Base-by-base conservation (phyloP, 2,797 vertebrate genomes). In the Acipenser ruthenus region DNA sequence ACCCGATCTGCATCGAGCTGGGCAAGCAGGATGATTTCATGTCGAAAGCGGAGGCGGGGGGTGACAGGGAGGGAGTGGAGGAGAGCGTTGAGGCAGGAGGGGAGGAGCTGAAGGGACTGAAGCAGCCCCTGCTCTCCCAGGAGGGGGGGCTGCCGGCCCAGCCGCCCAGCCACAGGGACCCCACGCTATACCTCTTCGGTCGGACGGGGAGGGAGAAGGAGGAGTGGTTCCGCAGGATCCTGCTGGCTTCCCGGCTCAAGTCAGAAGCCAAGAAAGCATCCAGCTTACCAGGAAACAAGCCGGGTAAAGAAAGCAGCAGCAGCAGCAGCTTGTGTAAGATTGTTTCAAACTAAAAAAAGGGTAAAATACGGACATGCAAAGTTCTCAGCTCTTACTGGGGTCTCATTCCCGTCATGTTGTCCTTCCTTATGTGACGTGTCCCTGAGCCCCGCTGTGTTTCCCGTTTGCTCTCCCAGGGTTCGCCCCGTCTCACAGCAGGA, bases 121-220 rank as follows among this genome's bases (percentile, higher is more conserved):
- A 37, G 37, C 37, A 37, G 37, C 37, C 37, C 37, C 37, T 37
- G 37, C 37, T 37, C 37, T 37, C 37, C 37, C 37, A 37, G 37
- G 37, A 37, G 23, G 23, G 23, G 23, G 23, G 23, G 23, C 23
- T 37, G 23, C 23, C 23, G 4, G 23, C 23, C 23, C 23, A 37
- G 37, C 37, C 37, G 37, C 37, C 37, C 68, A 37, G 37, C 37
- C 83, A 82, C 48, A 87, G 87, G 78, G 91, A 93, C 63, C 87
- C 91, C 72, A 93, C 90, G 50, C 88, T 99, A 56, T 97, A 92
- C 78, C 89, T 99, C 73, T 98, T 99, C 74, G 96, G 94, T 62
- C 90, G 96, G 78, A 97, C 95, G 0, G 96, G 96, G 3, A 83
- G 95, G 66, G 94, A 99, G 74, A 99, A 99, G 77, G 96, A 99